phyloP scores from a whole-genome alignment of 2,888 invertebrate genomes.

The Encarsia formosa region DNA sequence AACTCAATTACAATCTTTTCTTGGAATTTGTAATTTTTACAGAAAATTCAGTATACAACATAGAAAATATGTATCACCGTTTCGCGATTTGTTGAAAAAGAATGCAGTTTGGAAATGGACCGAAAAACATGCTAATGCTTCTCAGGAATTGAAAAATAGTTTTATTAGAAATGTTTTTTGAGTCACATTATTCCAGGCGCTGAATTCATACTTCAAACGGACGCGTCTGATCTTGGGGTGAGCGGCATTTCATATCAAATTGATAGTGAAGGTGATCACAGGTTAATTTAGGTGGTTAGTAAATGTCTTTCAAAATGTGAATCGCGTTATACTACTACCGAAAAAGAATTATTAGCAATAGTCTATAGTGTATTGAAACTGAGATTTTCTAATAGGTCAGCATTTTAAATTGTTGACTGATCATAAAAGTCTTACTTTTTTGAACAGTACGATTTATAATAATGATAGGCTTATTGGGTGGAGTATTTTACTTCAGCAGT shows the following conservation, averaged over 20 bases:
- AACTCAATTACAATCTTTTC: neutral
- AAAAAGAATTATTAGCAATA: neutral
- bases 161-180: neutral
- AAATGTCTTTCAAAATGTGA: neutral
- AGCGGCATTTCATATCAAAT: neutral
- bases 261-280: neutral
- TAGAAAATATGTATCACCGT: neutral
- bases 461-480: neutral
- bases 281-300: neutral
- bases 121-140: neutral
- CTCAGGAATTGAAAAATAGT: neutral
- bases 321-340: neutral
- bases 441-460: neutral
- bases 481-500: neutral
- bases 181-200: neutral
- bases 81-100: neutral
- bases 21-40: neutral
- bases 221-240: neutral
- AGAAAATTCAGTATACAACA: neutral
- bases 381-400: neutral
- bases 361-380: neutral
- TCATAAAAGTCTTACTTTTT: slow-evolving; percentile 2
- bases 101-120: neutral
- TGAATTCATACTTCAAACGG: neutral
- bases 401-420: neutral